Base-by-base conservation (phyloP, 2,113 vertebrate species). In the Phyllostomus hastatus region DNA sequence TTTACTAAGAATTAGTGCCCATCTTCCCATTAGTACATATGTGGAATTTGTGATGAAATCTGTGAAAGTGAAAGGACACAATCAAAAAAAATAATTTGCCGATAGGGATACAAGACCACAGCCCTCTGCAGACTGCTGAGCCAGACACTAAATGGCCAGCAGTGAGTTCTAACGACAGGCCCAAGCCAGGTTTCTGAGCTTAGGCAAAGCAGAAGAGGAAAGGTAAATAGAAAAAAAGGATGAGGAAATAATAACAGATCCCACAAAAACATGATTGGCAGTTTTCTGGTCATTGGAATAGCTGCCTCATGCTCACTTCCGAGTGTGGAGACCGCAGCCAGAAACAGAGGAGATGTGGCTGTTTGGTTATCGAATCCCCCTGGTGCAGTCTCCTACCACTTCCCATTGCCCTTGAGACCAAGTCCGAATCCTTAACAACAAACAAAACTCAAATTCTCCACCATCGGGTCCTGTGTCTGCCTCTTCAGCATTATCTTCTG, bases 401-500 rank as follows among this genome's bases (percentile, higher is more conserved):
- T 79, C 52, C 57, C 46, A 54, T 8, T 81, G 38, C 59, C 41
- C 14, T 54, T 64, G 38, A 8, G 4, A 64, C 15, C 24, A 50
- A 90, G n/a, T 67, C 1, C 31, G 94, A 95, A 66, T 70, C n/a
- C n/a, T 79, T 75, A 90, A 90, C 31, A 61, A 96, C 66, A 90
- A 88, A 85, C 26, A 61, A 95, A 88, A 91, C 17, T 86, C 41
- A 64, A 50, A 79, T 6, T 19, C 43, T 15, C 17, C 79, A 24
- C 38, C 16, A n/a, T 22, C 26, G 66, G 48, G 2, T 16, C 22
- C 28, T 24, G 1, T 11, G 2, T 22, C 24, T 46, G 4, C 22
- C 35, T 88, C 33, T 79, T 35, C 11, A 24, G 26, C n/a, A 26
- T 41, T 80, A 11, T 38, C 4, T 26, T 4, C 57, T 59, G 57